These are phyloP conservation scores for Brachionus plicatilis DNA, from an alignment of 1,140 invertebrate genomes.

Conservation along the genomic window DNA sequence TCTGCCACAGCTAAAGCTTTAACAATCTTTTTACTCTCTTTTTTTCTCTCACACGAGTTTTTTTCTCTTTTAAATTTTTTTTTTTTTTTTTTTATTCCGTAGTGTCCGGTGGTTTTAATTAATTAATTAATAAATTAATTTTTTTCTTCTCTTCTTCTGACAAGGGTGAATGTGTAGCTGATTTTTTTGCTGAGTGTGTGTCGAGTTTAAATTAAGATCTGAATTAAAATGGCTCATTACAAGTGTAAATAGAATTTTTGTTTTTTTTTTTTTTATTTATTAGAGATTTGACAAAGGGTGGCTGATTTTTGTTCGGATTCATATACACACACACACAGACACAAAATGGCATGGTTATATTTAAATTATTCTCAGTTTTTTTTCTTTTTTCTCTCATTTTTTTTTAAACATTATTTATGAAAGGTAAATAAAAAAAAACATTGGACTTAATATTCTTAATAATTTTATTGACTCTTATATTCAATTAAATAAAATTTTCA, in stretches of 20 bases:
- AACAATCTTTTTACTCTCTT: too few species aligned
- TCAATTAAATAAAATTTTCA: neutral
- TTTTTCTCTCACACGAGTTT: neutral
- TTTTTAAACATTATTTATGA: neutral
- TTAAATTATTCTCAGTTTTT: neutral
- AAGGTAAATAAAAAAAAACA: neutral
- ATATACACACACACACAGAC: neutral
- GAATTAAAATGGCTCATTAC: neutral
- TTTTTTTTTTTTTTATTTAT: neutral
- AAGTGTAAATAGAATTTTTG: neutral
- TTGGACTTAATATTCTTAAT: neutral
- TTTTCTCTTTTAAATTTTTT: neutral
- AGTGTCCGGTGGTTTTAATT: conserved; percentile 27
- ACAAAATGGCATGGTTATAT: neutral
- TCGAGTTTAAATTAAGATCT: neutral
- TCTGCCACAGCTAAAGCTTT: conserved; percentile 3
- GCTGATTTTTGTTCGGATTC: neutral
- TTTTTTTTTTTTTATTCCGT: conserved; percentile 3
- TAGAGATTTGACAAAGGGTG: neutral
- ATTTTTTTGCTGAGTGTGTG: neutral
- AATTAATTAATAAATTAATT: neutral
- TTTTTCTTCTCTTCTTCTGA: neutral
- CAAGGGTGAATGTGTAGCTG: neutral
- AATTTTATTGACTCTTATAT: neutral
- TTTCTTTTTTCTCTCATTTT: neutral